A percentile compares a stretch with the other conserved stretches of the same genome.
Evolutionary conservation across 30 jellyfish, hydroid and myxozoan species (phyloP).

Genomic region (Cassiopea xamachana): DNA sequence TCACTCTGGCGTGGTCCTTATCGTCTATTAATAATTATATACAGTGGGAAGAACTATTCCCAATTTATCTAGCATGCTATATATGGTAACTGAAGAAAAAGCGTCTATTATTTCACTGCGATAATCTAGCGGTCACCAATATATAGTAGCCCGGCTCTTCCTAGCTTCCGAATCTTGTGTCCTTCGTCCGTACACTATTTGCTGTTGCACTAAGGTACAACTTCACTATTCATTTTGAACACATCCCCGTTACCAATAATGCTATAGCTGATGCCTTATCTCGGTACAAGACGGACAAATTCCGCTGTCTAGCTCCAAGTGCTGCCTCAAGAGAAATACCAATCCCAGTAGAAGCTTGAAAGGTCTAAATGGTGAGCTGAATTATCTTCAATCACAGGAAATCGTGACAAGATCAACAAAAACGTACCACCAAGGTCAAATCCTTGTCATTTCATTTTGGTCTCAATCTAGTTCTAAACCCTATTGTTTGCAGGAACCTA

Average conservation of each 20-base stretch:
- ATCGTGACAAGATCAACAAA: background rate
- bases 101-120: too few relatives aligned
- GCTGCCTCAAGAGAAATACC: background rate
- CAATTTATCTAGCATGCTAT: background rate
- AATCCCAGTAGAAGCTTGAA: background rate
- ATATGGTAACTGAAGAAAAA: background rate
- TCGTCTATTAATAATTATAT: background rate
- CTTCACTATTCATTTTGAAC: background rate
- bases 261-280: background rate
- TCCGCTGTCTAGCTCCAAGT: background rate
- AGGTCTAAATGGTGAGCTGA: background rate
- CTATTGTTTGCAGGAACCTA: background rate
- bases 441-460: background rate
- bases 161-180: background rate
- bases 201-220: too few relatives aligned
- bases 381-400: background rate
- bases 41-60: conserved; percentile 18
- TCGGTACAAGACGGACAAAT: background rate
- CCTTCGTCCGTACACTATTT: background rate
- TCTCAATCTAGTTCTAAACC: background rate
- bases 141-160: too few relatives aligned
- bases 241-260: background rate
- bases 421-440: background rate
- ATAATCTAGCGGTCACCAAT: background rate
- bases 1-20: background rate